Base-by-base conservation (phyloP, 2,888 invertebrate species). In the Ashinkailepas kermadecensis region DNA sequence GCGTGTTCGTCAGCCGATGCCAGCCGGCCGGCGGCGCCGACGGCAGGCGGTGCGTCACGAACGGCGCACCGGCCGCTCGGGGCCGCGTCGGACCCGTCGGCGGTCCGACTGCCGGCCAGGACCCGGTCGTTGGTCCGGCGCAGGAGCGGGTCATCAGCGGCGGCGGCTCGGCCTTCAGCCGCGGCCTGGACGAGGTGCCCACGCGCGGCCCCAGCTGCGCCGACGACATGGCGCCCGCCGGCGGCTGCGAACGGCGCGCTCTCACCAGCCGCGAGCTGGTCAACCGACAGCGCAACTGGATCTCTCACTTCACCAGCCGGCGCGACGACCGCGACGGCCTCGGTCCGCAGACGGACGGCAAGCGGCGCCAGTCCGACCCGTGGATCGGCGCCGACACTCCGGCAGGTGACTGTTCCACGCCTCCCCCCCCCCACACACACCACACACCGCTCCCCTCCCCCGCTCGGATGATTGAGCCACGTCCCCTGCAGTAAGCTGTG, bases 261-360 rank as follows among this genome's bases (percentile, higher is more conserved):
- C 82, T 78, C 78, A 79, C 67, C 56, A 56, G 78, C 64, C 93
- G 94, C 85, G 95, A 95, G 87, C 89, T 95, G 82, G 95, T 95
- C 85, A 95, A 95, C 88, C 94, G 95, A 86, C 95, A 95, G 87
- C 92, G 93, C 86, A 96, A 95, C 88, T 96, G 95, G 95, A 95
- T 95, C 59, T 93, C 94, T 83, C 95, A 95, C 88, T 96, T 95
- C 87, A 93, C 93, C 83, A n/a, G 54, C 21, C 78, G 67, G 58
- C 81, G 80, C 70, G 18, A 39, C 74, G 80, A 83, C 67, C 65
- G 80, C 62, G 80, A 82, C 80, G 79, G 54, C 79, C 74, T 78
- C 83, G 25, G 83, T 82, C 18, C 84, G 82, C 13, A 82, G 80
- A 54, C 80, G 81, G 4, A 70, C 78, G 54, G 65, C 81, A 15